Base-by-base conservation (phyloP, 1,140 invertebrate genomes). In the Megathymus violae region DNA sequence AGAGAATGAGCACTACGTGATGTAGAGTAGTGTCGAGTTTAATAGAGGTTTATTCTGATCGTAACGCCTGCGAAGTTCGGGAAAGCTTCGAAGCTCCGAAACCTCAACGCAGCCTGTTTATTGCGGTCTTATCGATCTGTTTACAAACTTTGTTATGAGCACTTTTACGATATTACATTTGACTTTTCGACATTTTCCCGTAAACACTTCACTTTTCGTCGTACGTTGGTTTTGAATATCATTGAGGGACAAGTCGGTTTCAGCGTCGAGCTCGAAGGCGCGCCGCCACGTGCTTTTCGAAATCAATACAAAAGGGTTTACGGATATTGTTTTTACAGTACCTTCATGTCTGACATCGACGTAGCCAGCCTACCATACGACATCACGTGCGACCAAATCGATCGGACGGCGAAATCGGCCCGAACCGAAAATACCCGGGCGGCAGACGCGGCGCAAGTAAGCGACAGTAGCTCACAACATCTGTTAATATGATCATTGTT, bases 401-500 rank as follows among this genome's bases (percentile, higher is more conserved):
- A 70, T 76, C 67, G 60, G 58, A 64, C 69, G 74, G 70, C 76
- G 67, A 73, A 75, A 79, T 76, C 71, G 77, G 68, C 67, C 71
- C 76, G 74, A 74, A 78, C 86, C 82, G 79, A 90, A 90, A 90
- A 90, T 90, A 90, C 83, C 85, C 87, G 82, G 87, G 81, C 85
- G 83, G 85, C 80, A 69, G 70, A 73, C 81, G 82, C 78, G 75
- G 74, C 76, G 70, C 68, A 78, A 67, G 76, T 80, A 90, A 88
- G 85, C 85, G 82, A 87, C 84, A 87, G 69, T 87, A 90, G 88
- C 88, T 82, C 88, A 90, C 88, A 90, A 90, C 88, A 90, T 87
- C 85, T 90, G 88, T 90, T 90, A 90, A 90, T 90, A 88, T 88
- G 81, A 88, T 88, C 86, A 89, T 88, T 88, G 88, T 90, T 90